Percentiles rank a stretch among this genome's conserved stretches.
phyloP scores from a whole-genome alignment of 1,140 invertebrate species.

The Cyclina sinensis region DNA sequence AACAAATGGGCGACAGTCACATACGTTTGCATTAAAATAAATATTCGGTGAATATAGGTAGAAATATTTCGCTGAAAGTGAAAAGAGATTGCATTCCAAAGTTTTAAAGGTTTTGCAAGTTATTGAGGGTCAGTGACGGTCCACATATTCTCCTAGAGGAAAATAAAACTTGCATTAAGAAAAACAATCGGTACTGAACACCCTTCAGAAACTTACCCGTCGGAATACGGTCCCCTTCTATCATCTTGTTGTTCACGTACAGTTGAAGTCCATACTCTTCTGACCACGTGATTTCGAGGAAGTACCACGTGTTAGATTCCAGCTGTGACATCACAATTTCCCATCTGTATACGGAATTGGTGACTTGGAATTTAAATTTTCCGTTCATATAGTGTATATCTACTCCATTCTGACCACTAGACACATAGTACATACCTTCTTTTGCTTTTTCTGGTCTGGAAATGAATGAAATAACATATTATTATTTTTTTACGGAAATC shows the following conservation, averaged over 20 bases:
- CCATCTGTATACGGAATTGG: conserved; percentile 78
- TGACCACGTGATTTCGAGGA: conserved; percentile 84
- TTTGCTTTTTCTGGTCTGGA: conserved; percentile 70
- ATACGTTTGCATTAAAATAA: no score
- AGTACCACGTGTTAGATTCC: conserved; percentile 80
- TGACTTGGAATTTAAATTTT: conserved; percentile 68
- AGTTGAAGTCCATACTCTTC: conserved; percentile 80
- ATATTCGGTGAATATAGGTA: no score
- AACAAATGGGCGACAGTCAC: no score
- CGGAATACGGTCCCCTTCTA: conserved; percentile 59
- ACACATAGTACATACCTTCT: conserved; percentile 79
- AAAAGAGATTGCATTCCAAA: no score
- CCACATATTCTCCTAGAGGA: no score
- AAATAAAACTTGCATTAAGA: no score
- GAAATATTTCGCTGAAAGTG: no score
- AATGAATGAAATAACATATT: background rate
- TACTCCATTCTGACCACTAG: conserved; percentile 83
- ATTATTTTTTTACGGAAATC: no score
- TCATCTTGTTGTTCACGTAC: conserved; percentile 78
- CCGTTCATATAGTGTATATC: conserved; percentile 69
- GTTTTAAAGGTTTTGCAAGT: no score
- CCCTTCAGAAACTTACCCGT: no score
- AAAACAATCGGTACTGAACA: no score
- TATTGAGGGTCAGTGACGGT: no score
- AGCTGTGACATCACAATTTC: conserved; percentile 70